Evolutionary conservation across 2,888 invertebrate species (phyloP), one percentile per base, ranked within the genome.

Genomic region (Xanthorhoe spadicearia): DNA sequence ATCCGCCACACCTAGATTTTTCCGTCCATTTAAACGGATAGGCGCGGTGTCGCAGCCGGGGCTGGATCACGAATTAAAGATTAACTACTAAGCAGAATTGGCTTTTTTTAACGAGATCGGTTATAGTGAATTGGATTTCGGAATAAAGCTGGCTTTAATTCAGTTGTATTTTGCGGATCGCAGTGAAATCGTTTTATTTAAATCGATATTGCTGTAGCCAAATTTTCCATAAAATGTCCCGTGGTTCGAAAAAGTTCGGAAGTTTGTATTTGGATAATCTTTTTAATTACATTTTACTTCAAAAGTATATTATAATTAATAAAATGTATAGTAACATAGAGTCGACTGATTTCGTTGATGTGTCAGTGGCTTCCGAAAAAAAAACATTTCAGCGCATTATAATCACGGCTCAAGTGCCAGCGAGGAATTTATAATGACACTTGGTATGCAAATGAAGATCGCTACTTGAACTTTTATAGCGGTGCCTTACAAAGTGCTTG

Each of bases 41-140:
- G 86, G 86, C 84, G 82, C 84, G 84, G 86, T 85, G 80, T 83
- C 83, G 81, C 78, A 74, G 59, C 77, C 77, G 75, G 76, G 82
- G 82, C 79, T 77, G 79, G 80, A 86, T 83, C 86, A 84, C 82
- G 85, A 83, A 85, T 87, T 83, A 85, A 78, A 83, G 83, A 87
- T 88, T 87, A 87, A 82, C 83, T 83, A 79, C 84, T 82, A 82
- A 85, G 85, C 78, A 80, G 82, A 84, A 85, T 84, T 81, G 81
- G 77, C 73, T 65, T 73, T 74, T 72, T 70, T 69, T 66, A 68
- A 69, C 68, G 43, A 61, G 63, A 74, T 68, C 62, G 64, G 59
- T 61, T 66, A 64, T 71, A 67, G 68, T 56, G 63, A 69, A 74
- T 71, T 68, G 70, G 72, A 61, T 74, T 74, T 69, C 7, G 53